Evolutionary conservation across 2,797 vertebrate genomes (phyloP), one percentile per base, ranked within the genome.

Genomic region (Tauraco hartlaubi): DNA sequence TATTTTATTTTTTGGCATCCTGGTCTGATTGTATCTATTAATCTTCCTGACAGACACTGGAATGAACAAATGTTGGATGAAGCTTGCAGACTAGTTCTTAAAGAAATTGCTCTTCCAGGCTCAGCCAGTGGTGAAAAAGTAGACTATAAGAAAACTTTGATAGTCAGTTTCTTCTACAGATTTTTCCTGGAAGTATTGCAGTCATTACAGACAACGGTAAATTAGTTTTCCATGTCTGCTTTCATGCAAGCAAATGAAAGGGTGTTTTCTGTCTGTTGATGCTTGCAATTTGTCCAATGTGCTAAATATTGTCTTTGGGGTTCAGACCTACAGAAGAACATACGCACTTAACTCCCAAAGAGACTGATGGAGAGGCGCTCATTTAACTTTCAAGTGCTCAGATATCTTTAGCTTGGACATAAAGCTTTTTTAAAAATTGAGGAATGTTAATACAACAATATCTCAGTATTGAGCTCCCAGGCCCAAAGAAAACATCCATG

Each of bases 151-250:
- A 98, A 98, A 88, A 98, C 98, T 28, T 94, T 99, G 92, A 96
- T 98, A 8, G 94, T 99, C 97, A 99, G 99, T 96, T 98, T 99
- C 95, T 96, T 99, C 93, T 99, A 99, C 97, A 99, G 97, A 77
- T 99, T 99, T 97, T 98, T 99, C 96, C 97, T 99, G 88, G 97
- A 99, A 82, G 97, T 99, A 73, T 95, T 98, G 16, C 98, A 98
- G 83, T 96, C 97, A 63, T 97, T 99, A 78, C 97, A 95, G 90
- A 96, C 91, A 35, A 97, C 46, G 96, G 97, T 98, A 95, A 88
- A 46, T 62, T 58, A 19, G 14, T 35, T 71, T 33, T 63, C 33
- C 4, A 2, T 33, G 29, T 62, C 73, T 66, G 49, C 84, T 90
- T 67, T 77, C 72, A 11, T 61, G 49, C 31, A 71, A 82, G 28